A percentile compares a stretch with the other conserved stretches of the same genome.
Conservation (phyloP, 2,797 vertebrate species). For the Avahi laniger region DNA sequence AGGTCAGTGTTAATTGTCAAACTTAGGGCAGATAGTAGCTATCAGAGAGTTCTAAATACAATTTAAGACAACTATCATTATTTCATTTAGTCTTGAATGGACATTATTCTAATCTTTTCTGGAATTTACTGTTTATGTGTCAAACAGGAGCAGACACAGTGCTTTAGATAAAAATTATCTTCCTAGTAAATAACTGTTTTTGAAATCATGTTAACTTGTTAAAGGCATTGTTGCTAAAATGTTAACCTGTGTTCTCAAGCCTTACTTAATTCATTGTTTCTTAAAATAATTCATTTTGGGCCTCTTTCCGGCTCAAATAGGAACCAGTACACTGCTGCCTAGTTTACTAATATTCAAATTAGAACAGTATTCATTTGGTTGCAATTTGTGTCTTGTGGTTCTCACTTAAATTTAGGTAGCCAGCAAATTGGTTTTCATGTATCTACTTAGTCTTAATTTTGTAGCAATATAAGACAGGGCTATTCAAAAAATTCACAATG, state of each 20-base stretch:
- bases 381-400: neutral
- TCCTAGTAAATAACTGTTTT: neutral
- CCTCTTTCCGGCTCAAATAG: neutral
- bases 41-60: neutral
- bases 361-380: neutral
- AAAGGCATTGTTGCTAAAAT: neutral
- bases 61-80: constrained; percentile 1
- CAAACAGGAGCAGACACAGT: neutral
- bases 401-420: neutral
- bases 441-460: neutral
- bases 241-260: neutral
- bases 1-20: constrained; percentile 9
- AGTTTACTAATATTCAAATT: neutral
- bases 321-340: neutral
- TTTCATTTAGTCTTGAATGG: neutral
- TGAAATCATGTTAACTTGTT: neutral
- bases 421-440: neutral
- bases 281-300: neutral
- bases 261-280: neutral
- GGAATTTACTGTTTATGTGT: neutral
- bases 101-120: neutral
- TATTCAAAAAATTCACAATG: constrained; percentile 21
- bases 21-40: neutral
- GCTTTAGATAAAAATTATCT: neutral
- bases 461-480: neutral